phyloP scores from a whole-genome alignment of 2,888 invertebrate species.

The Antheraea assamensis region DNA sequence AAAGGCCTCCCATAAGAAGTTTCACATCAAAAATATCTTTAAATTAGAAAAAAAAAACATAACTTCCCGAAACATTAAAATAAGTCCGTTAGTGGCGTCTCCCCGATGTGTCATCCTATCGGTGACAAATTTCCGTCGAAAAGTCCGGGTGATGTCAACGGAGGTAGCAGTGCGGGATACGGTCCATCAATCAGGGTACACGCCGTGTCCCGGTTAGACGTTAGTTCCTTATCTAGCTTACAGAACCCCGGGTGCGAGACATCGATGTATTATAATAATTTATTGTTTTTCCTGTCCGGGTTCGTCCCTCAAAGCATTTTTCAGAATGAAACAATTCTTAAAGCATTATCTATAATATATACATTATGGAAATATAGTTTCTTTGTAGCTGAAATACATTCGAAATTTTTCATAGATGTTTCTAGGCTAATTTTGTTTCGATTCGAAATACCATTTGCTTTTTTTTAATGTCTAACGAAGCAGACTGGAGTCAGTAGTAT shows the following conservation, averaged over 20 bases:
- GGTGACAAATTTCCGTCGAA: conserved; percentile 62
- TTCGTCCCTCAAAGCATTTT: not conserved
- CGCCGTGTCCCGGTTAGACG: conserved; percentile 41
- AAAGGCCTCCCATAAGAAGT: no score
- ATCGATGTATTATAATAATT: conserved; percentile 15
- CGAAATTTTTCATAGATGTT: no score
- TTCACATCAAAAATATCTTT: not conserved
- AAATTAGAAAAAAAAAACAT: conserved; percentile 22
- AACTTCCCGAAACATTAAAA: conserved; percentile 32
- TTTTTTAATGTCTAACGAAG: no score
- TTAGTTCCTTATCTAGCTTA: conserved; percentile 43
- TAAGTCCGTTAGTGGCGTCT: conserved; percentile 31
- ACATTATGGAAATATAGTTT: not conserved
- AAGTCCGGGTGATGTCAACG: conserved; percentile 53
- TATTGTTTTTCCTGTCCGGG: conserved; percentile 3
- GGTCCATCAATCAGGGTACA: conserved; percentile 62
- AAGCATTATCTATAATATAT: not conserved
- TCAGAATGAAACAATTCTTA: not conserved
- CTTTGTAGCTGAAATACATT: no score
- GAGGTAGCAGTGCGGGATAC: conserved; percentile 27
- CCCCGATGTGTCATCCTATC: conserved; percentile 51
- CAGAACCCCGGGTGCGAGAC: conserved; percentile 25
- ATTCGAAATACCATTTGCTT: no score
- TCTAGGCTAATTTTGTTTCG: no score
- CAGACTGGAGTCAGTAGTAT: no score